phyloP scores from a whole-genome alignment of 2,888 invertebrate genomes.

The Hirudinaria manillensis region DNA sequence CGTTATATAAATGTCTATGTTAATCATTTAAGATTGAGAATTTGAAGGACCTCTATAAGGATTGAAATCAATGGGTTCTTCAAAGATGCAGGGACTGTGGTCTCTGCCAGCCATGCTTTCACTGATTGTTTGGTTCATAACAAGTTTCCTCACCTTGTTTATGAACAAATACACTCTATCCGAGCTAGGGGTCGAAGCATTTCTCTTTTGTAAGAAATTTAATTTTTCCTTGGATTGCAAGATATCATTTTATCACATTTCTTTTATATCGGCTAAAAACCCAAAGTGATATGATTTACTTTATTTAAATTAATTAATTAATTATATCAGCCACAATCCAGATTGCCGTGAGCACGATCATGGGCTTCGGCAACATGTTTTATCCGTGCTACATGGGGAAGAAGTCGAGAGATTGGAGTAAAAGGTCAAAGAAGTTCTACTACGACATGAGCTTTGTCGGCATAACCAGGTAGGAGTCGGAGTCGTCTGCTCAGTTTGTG shows the following conservation, averaged over 20 bases:
- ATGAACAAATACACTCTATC: conserved; percentile 72
- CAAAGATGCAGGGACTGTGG: conserved; percentile 42
- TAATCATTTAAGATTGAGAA: too few relatives aligned
- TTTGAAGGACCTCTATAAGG: too few relatives aligned
- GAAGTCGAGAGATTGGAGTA: conserved; percentile 24
- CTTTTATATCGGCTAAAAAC: neutral
- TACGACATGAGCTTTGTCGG: conserved; percentile 70
- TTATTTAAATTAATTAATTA: neutral
- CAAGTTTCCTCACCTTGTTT: conserved; percentile 71
- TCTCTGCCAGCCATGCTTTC: conserved; percentile 47
- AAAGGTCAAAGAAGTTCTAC: conserved; percentile 65
- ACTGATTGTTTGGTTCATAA: conserved; percentile 66
- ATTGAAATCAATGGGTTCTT: neutral
- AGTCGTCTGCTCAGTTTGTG: neutral
- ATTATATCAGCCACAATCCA: conserved; percentile 64
- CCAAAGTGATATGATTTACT: neutral
- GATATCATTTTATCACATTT: conserved; percentile 5
- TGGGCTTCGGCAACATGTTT: conserved; percentile 70
- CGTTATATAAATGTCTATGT: too few relatives aligned
- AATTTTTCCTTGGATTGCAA: neutral
- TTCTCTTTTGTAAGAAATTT: conserved; percentile 62
- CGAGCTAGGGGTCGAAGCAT: conserved; percentile 68
- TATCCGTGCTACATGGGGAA: conserved; percentile 55
- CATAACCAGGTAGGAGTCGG: conserved; percentile 61
- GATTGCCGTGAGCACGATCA: conserved; percentile 68